Percentiles rank a stretch among this genome's conserved stretches.
These are phyloP conservation scores for Miltochrista miniata DNA, from an alignment of 2,888 invertebrate species.

Conservation along the genomic window DNA sequence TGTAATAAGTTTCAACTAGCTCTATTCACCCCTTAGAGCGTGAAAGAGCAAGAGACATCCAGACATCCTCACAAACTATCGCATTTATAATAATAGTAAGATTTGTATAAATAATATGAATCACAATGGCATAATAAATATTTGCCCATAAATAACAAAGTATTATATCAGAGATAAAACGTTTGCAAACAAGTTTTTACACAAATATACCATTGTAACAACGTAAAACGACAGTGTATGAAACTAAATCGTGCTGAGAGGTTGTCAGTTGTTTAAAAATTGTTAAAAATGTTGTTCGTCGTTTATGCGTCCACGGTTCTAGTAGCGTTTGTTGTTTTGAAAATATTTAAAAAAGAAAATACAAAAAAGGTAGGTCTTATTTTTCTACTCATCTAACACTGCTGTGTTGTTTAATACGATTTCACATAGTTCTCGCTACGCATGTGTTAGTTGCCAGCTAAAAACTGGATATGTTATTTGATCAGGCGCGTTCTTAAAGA, in stretches of 20 bases:
- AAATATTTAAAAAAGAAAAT: conserved; percentile 49
- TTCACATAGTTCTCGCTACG: too few species aligned
- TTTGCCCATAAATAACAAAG: background rate
- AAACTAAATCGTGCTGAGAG: conserved; percentile 25
- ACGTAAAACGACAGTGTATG: conserved; percentile 32
- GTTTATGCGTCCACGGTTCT: conserved; percentile 53
- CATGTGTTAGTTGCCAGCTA: too few species aligned
- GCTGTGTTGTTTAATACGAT: too few species aligned
- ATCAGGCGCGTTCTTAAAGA: too few species aligned
- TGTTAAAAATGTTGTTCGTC: conserved; percentile 53
- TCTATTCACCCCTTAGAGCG: too few species aligned
- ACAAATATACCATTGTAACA: conserved; percentile 16
- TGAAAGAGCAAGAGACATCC: too few species aligned
- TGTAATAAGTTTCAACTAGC: too few species aligned
- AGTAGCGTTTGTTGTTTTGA: conserved; percentile 16
- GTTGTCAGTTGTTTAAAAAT: conserved; percentile 23
- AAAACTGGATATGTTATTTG: too few species aligned
- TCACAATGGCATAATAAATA: conserved; percentile 14
- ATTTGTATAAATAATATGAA: background rate
- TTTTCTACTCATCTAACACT: too few species aligned
- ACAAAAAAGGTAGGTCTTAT: too few species aligned
- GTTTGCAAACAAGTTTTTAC: conserved; percentile 24
- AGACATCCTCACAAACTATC: too few species aligned
- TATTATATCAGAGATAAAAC: conserved; percentile 43
- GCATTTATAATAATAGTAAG: background rate